Evolutionary conservation across 2,888 invertebrate genomes (phyloP), one percentile per base, ranked within the genome.

Genomic region (Sarcophaga carnaria): DNA sequence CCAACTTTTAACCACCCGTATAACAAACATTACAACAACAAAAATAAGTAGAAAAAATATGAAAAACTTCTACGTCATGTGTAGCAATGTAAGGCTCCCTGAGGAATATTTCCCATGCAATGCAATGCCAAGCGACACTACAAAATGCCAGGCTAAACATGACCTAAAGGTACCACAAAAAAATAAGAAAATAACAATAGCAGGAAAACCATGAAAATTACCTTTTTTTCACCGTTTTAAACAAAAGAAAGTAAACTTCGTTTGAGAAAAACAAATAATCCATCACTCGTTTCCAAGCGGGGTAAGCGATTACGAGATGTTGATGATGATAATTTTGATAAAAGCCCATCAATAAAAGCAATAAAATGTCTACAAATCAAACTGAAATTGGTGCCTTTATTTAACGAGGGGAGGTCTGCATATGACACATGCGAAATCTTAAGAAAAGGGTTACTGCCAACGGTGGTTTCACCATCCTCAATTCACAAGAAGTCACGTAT

Each of bases 271-370:
- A 59, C 80, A 69, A 60, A 76, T 76, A 84, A 87, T 87, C 84
- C 87, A 87, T 87, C 87, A 87, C 72, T 22, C 54, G 54, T 17
- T 54, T 54, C 63, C 63, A 27, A 81, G 74, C 72, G 69, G 80
- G 69, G 80, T 76, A 67, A 84, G 70, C 66, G 84, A 82, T 87
- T 81, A 84, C 63, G 75, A 77, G 60, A 83, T 74, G 84, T 78
- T 75, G 77, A 64, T 82, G 64, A 17, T 75, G 72, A 76, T 83
- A 84, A 83, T 72, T 77, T 87, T 80, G 84, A 86, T 86, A 84
- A 85, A 83, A 85, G 84, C 85, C 80, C 86, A 88, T 88, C 88
- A 88, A 88, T 88, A 88, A 87, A 87, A 88, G 85, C 88, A 88
- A 88, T 88, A 88, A 88, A 88, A 88, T 85, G 88, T 88, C 88